Evolutionary conservation across 1,140 invertebrate genomes (phyloP).

Genomic region (Drosophila funebris): DNA sequence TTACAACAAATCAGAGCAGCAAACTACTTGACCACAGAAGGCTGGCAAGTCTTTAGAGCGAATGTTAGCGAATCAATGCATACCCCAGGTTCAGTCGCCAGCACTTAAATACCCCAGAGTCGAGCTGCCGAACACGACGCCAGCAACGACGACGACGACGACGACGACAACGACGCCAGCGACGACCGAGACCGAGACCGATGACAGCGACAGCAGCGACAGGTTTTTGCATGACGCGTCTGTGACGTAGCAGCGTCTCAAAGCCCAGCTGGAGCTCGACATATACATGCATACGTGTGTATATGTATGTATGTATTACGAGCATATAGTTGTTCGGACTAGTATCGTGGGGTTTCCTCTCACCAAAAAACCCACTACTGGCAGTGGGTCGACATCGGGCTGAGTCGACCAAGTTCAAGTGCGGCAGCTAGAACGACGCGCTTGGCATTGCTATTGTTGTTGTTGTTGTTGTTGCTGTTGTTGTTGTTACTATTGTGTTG

Average conservation of each 20-base stretch:
- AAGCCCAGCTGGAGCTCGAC: background rate
- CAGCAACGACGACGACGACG: constrained; percentile 24
- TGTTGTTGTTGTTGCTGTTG: constrained; percentile 34
- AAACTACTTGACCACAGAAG: constrained; percentile 75
- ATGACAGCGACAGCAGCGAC: constrained; percentile 39
- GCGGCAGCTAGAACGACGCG: constrained; percentile 70
- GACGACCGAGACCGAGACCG: constrained; percentile 42
- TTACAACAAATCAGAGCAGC: constrained; percentile 82
- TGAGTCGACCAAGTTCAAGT: constrained; percentile 77
- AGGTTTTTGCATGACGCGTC: constrained; percentile 77
- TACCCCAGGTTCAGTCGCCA: constrained; percentile 70
- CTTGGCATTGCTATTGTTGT: constrained; percentile 56
- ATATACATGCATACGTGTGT: background rate
- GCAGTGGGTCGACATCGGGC: constrained; percentile 69
- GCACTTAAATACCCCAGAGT: constrained; percentile 80
- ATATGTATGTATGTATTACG: background rate
- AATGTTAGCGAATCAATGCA: constrained; percentile 84
- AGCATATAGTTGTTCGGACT: background rate
- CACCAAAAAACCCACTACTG: constrained; percentile 53
- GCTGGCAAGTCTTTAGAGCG: constrained; percentile 83
- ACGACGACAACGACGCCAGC: constrained; percentile 17
- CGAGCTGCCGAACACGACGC: constrained; percentile 13
- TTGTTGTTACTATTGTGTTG: constrained; percentile 25
- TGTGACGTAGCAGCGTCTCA: constrained; percentile 64
- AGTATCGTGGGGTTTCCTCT: constrained; percentile 72